phyloP scores from a whole-genome alignment of 2,113 vertebrate genomes.

The Rhizomys pruinosus region DNA sequence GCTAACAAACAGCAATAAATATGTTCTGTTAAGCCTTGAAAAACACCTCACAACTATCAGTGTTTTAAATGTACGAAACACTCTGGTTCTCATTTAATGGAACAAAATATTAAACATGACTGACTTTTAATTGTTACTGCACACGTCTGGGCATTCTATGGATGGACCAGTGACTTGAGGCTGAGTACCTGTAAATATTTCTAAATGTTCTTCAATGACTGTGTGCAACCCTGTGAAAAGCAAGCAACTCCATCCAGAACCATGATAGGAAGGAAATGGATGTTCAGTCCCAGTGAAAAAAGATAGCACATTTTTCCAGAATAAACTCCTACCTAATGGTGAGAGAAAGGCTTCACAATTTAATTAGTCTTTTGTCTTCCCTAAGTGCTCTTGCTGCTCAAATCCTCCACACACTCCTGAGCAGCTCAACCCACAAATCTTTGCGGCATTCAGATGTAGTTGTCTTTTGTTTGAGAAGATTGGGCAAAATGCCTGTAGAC shows the following conservation, averaged over 20 bases:
- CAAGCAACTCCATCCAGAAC: background rate
- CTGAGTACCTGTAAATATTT: background rate
- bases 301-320: background rate
- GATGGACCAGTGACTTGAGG: conserved; percentile 1
- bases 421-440: conserved; percentile 47
- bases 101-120: conserved; percentile 25
- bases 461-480: conserved; percentile 44
- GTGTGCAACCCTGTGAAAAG: background rate
- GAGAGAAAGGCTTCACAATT: conserved; percentile 60
- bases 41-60: background rate
- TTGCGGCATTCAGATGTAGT: background rate
- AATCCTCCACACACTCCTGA: conserved; percentile 8
- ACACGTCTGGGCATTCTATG: background rate
- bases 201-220: background rate
- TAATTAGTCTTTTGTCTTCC: conserved; percentile 71
- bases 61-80: background rate
- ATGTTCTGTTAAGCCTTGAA: conserved; percentile 25
- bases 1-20: background rate
- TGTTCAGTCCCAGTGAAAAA: background rate
- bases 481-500: background rate
- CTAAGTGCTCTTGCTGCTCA: conserved; percentile 59
- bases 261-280: conserved; percentile 42
- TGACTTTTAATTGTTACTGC: background rate
- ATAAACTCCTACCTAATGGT: conserved; percentile 8
- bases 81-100: background rate